Base-by-base conservation (phyloP, 2,113 vertebrate species). In the Phocoena sinus region DNA sequence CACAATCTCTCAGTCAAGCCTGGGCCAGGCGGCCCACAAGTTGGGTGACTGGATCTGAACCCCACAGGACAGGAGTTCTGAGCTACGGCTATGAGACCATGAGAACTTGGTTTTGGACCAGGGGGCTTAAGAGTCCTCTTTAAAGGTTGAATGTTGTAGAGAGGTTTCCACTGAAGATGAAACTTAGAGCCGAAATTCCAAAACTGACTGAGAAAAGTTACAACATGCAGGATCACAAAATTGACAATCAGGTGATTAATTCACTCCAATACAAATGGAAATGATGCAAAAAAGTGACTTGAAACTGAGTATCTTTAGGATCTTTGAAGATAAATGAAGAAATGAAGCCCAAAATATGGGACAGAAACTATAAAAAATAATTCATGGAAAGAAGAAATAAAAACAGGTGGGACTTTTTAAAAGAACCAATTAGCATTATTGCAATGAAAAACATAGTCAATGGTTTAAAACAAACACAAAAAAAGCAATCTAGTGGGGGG, bases 391-490 rank as follows among this genome's bases (percentile, higher is more conserved):
- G 10, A 95, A 17, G 73, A 91, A 96, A 93, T 81, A 89, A 71
- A 50, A 89, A 73, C 68, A 95, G 63, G 73, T 90, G 47, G 50
- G 33, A 17, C 87, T 63, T 91, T 95, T 8, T 13, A 67, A 92
- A 89, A 81, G 65, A 83, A 74, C 17, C 15, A 94, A 28, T 77
- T 92, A 92, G 28, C 80, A 91, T 89, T 70, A 89, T 2, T 33
- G 21, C 84, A 93, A 87, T 63, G 20, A 95, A 97, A 96, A 93
- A 74, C 18, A 87, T 2, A 89, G 41, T 68, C 62, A 80, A 62
- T 82, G 33, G 74, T 92, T 96, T 95, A 73, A 83, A 94, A 77
- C 10, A 41, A 77, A 91, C 80, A 89, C 7, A 53, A 77, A 92
- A 38, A 73, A 63, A 79, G 7, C 17, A 44, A 17, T 88, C 60